Conservation (phyloP, 1,140 invertebrate species). For the Pogonognathellus flavescens region DNA sequence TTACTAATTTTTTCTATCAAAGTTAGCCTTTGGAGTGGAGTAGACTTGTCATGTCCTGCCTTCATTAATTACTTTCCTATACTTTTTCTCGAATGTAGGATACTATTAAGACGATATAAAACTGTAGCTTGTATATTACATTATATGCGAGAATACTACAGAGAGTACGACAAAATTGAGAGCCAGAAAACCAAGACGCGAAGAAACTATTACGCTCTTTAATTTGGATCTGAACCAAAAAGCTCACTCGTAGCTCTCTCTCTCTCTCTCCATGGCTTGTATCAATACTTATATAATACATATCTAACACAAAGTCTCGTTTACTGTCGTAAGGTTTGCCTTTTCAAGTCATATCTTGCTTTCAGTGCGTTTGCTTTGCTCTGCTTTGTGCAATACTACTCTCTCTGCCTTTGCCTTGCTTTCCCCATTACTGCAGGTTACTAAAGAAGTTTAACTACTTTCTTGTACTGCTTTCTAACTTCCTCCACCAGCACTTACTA, state of each 20-base stretch:
- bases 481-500: too few relatives aligned
- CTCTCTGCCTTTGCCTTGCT: background rate
- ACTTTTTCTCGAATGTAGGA: constrained; percentile 18
- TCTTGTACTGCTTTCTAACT: too few relatives aligned
- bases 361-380: constrained; percentile 19
- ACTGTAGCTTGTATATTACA: background rate
- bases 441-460: too few relatives aligned
- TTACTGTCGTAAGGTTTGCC: constrained; percentile 22
- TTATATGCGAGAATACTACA: too few relatives aligned
- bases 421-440: background rate
- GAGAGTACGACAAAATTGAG: constrained; percentile 33
- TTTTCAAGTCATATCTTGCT: background rate
- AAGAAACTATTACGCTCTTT: constrained; percentile 20
- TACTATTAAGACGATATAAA: background rate
- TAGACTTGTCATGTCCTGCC: constrained; percentile 36
- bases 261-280: background rate
- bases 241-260: background rate
- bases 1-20: constrained; percentile 46
- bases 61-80: constrained; percentile 50
- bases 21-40: constrained; percentile 15
- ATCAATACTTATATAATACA: background rate
- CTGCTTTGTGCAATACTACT: background rate
- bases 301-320: background rate
- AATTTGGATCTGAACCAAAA: constrained; percentile 10
- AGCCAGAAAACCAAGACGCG: background rate